phyloP scores from a whole-genome alignment of 2,797 vertebrate species.

The Hippopotamyrus pictus region DNA sequence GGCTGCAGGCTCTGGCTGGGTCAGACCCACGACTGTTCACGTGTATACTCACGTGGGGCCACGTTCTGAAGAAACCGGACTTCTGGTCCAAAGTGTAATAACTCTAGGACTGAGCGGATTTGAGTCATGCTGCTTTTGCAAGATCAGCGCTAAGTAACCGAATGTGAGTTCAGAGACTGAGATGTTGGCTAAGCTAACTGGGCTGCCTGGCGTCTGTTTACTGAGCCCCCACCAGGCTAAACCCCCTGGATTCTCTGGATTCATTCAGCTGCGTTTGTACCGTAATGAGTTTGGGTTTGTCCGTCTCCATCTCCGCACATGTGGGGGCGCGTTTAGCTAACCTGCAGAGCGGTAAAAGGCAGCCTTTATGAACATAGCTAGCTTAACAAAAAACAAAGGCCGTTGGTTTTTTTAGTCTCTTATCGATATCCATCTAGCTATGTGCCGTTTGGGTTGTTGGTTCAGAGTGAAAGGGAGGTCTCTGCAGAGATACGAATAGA shows the following conservation, averaged over 20 bases:
- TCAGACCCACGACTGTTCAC: neutral
- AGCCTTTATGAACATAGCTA: neutral
- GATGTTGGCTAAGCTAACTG: neutral
- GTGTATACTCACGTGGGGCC: neutral
- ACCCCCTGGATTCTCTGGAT: neutral
- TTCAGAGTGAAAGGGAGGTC: neutral
- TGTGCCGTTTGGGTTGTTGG: neutral
- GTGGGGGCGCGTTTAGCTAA: neutral
- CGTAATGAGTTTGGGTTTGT: neutral
- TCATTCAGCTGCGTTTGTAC: neutral
- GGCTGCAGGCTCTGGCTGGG: neutral
- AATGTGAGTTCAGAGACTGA: neutral
- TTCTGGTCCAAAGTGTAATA: constrained; percentile 1
- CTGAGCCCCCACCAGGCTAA: neutral
- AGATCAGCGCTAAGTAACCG: neutral
- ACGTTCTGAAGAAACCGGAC: neutral
- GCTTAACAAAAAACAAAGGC: neutral
- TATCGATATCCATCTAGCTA: neutral
- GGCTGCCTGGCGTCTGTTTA: neutral
- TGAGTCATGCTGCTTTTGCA: neutral
- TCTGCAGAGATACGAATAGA: neutral
- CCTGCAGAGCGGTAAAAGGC: neutral
- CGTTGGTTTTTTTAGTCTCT: neutral
- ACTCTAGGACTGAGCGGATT: neutral
- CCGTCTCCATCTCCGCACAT: neutral